Evolutionary conservation across 2,113 vertebrate genomes (phyloP).

Genomic region (Lethenteron camtschaticum): DNA sequence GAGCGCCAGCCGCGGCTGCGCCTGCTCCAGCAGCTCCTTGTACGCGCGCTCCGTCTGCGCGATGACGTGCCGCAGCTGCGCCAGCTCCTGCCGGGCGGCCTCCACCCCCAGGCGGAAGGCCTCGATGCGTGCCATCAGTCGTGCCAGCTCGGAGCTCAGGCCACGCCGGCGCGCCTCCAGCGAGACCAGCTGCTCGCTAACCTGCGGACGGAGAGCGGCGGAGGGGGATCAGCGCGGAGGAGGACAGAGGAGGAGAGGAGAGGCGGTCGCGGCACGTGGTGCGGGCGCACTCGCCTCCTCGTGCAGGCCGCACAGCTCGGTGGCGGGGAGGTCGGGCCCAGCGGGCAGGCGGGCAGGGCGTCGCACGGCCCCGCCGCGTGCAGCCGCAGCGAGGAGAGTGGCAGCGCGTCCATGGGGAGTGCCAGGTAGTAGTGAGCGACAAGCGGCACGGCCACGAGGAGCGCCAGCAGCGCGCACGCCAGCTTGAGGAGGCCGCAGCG

Average conservation of each 20-base stretch:
- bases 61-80: conserved; percentile 90
- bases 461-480: conserved; percentile 77
- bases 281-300: conserved; percentile 18
- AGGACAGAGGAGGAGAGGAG: too few relatives aligned
- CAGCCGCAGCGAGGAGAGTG: too few relatives aligned
- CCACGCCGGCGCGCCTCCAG: conserved; percentile 88
- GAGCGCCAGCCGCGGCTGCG: conserved; percentile 81
- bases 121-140: conserved; percentile 79
- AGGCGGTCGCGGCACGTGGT: too few relatives aligned
- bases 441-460: conserved; percentile 85
- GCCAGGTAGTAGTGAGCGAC: conserved; percentile 96
- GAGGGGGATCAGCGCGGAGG: too few relatives aligned
- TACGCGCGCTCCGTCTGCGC: conserved; percentile 97
- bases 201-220: conserved; percentile 19
- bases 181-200: conserved; percentile 88
- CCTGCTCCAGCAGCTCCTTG: conserved; percentile 97
- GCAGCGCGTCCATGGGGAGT: conserved; percentile 40
- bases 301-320: conserved; percentile 80
- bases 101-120: conserved; percentile 93
- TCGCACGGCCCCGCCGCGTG: conserved; percentile 45
- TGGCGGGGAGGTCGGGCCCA: conserved; percentile 60
- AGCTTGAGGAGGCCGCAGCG: conserved; percentile 58
- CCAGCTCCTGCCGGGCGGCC: conserved; percentile 87
- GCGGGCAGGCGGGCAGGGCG: conserved; percentile 43
- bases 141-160: conserved; percentile 77